Evolutionary conservation across 2,113 vertebrate genomes (phyloP).

Genomic region (Corythornis madagascariensis): DNA sequence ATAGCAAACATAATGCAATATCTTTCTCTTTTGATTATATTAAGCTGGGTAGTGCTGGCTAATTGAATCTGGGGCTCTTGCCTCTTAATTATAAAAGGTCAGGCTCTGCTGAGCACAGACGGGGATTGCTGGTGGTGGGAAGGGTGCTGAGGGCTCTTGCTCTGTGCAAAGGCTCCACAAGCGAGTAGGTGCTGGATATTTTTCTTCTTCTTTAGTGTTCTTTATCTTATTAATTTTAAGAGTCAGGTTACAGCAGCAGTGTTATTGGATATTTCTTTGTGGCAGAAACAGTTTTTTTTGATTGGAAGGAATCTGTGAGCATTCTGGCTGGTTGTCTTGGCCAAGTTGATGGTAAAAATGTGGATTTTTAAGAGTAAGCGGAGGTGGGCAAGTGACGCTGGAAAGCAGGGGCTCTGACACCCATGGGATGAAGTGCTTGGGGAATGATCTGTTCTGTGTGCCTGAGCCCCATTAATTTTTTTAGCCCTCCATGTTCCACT

Average conservation of each 20-base stretch:
- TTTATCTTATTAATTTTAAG: not conserved
- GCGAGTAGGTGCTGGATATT: not conserved
- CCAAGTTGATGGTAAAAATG: not conserved
- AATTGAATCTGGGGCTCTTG: constrained; percentile 46
- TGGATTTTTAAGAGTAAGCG: not conserved
- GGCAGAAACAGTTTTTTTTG: not conserved
- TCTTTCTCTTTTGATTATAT: constrained; percentile 17
- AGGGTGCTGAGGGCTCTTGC: not conserved
- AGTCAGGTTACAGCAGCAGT: not conserved
- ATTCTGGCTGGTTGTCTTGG: not conserved
- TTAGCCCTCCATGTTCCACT: rapidly evolving
- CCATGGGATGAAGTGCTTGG: not conserved
- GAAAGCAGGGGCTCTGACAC: not conserved
- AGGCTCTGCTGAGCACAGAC: rapidly evolving
- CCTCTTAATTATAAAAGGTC: constrained; percentile 26
- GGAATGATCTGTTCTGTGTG: not conserved
- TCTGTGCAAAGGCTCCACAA: not conserved
- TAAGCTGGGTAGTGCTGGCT: constrained; percentile 6
- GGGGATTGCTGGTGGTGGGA: rapidly evolving
- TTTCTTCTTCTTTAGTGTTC: not conserved
- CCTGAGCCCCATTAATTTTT: not conserved
- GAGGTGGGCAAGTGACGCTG: not conserved
- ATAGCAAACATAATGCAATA: constrained; percentile 11
- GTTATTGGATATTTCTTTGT: not conserved
- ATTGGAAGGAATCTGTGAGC: not conserved